Evolutionary conservation across 2,888 invertebrate genomes (phyloP), one percentile per base, ranked within the genome.

Genomic region (Dioctria rufipes): DNA sequence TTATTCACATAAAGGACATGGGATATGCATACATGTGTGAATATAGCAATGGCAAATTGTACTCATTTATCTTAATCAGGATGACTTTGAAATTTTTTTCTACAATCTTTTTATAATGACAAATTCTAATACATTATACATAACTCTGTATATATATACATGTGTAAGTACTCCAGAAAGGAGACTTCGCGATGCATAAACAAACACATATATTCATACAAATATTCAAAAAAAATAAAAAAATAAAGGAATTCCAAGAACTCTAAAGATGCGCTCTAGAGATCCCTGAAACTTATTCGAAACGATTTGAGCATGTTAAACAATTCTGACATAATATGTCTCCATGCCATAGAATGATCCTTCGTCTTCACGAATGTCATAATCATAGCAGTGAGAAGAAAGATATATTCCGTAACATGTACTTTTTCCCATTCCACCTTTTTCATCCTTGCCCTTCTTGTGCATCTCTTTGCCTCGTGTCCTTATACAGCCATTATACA

Each of bases 261-360:
- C 46, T 69, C 46, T 69, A 37, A 43, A 42, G 66, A 13, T 43
- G 66, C 43, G 66, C 66, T 66, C 43, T 25, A 46, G 25, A 25
- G 51, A 69, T 51, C 46, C 73, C 25, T 40, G n/a, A 60, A 58
- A 58, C 63, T 77, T 63, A 77, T 77, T 39, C 63, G 63, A 43
- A 61, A 77, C 77, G 63, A 61, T 77, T 77, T 77, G 60, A 43
- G 77, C 77, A 77, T 77, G 77, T 77, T 77, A 61, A 77, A 63
- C 63, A 77, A 63, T 77, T 63, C 77, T 77, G 46, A 58, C 63
- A 46, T 77, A 46, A 37, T 25, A 43, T 49, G 25, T 61, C 46
- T 46, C 39, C 25, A 13, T 8, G 8, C 78, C 8, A 65, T 40
- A 9, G 65, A 65, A n/a, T 77, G 61, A 61, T 77, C 77, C 60